Conservation (phyloP, 1,140 invertebrate genomes). For the Pomacea maculata region DNA sequence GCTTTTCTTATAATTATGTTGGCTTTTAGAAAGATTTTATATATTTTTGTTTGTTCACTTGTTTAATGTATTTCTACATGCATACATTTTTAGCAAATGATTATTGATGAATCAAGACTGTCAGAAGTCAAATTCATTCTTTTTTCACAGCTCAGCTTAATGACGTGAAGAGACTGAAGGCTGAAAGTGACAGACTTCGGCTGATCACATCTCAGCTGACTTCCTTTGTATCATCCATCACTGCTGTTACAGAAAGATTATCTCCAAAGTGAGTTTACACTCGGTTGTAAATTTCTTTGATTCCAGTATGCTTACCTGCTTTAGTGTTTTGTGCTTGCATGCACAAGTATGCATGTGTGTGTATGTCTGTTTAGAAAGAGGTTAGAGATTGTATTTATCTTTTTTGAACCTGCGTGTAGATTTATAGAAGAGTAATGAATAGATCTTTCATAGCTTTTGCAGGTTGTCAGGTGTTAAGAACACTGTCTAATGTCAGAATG, state of each 20-base stretch:
- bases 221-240: constrained; percentile 55
- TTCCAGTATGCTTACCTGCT: too few species aligned
- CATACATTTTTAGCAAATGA: not conserved
- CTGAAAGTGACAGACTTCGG: constrained; percentile 48
- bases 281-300: not conserved
- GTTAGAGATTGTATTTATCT: too few species aligned
- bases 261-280: constrained; percentile 52
- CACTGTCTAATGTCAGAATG: too few species aligned
- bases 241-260: constrained; percentile 56
- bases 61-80: not conserved
- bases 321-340: not conserved
- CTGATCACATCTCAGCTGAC: constrained; percentile 51
- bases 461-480: too few species aligned
- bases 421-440: too few species aligned
- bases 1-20: too few species aligned
- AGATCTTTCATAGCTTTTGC: too few species aligned
- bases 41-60: not conserved
- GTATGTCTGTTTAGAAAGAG: not conserved
- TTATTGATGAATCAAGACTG: not conserved
- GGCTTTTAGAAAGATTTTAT: not conserved
- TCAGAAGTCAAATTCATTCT: not conserved
- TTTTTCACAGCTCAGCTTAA: constrained; percentile 52
- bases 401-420: too few species aligned
- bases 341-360: not conserved
- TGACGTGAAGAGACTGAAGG: constrained; percentile 51